A percentile compares a stretch with the other conserved stretches of the same genome.
Evolutionary conservation across 1,140 invertebrate genomes (phyloP).

Genomic region (Ladona fulva): DNA sequence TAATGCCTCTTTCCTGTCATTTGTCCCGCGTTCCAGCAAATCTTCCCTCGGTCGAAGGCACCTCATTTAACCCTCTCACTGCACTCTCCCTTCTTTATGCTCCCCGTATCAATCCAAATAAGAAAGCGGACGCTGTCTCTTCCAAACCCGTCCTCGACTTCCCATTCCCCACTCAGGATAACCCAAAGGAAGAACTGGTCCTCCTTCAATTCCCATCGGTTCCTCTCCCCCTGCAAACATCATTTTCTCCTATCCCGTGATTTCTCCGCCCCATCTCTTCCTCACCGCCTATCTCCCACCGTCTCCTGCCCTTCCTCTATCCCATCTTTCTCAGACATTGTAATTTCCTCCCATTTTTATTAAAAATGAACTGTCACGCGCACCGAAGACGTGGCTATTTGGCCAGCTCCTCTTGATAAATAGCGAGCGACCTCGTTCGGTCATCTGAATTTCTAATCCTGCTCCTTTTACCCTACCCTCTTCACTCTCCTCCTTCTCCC

Average conservation of each 20-base stretch:
- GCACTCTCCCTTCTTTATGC: not conserved
- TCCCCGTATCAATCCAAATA: not conserved
- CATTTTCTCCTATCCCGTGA: not conserved
- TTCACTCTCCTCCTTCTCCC: conserved; percentile 14
- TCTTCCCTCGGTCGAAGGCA: not conserved
- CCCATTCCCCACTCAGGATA: not conserved
- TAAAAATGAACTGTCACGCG: conserved; percentile 26
- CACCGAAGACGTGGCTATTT: conserved; percentile 24
- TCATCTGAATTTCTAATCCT: conserved; percentile 20
- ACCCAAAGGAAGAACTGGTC: not conserved
- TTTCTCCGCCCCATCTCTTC: not conserved
- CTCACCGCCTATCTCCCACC: not conserved
- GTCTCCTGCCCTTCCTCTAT: not conserved
- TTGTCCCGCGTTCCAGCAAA: not conserved
- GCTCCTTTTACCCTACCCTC: not conserved
- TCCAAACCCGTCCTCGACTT: not conserved
- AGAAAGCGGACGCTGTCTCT: not conserved
- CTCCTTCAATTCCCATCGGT: not conserved
- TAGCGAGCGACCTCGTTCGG: conserved; percentile 15
- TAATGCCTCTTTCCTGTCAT: not conserved
- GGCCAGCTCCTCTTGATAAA: conserved; percentile 16
- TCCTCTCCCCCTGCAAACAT: not conserved
- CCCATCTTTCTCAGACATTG: conserved; percentile 9
- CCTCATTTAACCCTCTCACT: not conserved
- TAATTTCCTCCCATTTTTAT: conserved; percentile 24